A percentile compares a stretch with the other conserved stretches of the same genome.
Conservation (phyloP, 2,888 invertebrate species). For the Sinodicranocentrus sp. region DNA sequence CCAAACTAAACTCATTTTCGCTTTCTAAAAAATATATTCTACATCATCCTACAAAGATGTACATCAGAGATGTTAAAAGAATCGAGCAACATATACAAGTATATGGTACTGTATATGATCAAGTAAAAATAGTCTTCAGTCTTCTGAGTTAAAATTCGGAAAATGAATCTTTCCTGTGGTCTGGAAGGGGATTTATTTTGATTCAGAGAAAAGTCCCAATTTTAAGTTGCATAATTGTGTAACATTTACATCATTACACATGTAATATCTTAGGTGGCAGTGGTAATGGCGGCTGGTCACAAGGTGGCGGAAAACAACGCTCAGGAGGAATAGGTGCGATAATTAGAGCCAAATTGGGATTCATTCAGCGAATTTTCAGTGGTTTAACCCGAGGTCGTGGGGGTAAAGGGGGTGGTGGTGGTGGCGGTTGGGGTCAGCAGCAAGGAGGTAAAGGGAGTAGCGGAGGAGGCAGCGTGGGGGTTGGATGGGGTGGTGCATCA, state of each 20-base stretch:
- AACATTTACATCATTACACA: too few species aligned
- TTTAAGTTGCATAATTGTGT: too few species aligned
- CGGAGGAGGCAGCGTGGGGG: constrained; percentile 11
- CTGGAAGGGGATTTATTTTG: constrained; percentile 26
- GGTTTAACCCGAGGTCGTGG: constrained; percentile 19
- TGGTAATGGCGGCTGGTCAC: constrained; percentile 26
- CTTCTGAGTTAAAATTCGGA: too few species aligned
- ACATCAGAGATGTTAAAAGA: too few species aligned
- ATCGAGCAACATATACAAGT: too few species aligned
- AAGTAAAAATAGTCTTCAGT: too few species aligned
- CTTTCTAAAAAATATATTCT: too few species aligned
- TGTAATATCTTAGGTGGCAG: constrained; percentile 6
- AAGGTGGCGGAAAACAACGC: constrained; percentile 25
- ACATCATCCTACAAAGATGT: too few species aligned
- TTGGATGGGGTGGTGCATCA: background rate
- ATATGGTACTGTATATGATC: too few species aligned
- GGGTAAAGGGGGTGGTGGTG: constrained; percentile 3
- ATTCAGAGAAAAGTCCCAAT: constrained; percentile 17
- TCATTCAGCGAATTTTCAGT: constrained; percentile 32
- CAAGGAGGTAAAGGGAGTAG: background rate
- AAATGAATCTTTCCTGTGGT: constrained; percentile 1
- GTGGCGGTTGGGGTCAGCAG: constrained; percentile 15
- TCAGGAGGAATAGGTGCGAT: constrained; percentile 6
- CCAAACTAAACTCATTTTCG: too few species aligned
- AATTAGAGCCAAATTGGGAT: constrained; percentile 22